Percentiles rank a stretch among this genome's conserved stretches.
phyloP scores from a whole-genome alignment of 2,113 vertebrate species.

The Brevimyrus niger region DNA sequence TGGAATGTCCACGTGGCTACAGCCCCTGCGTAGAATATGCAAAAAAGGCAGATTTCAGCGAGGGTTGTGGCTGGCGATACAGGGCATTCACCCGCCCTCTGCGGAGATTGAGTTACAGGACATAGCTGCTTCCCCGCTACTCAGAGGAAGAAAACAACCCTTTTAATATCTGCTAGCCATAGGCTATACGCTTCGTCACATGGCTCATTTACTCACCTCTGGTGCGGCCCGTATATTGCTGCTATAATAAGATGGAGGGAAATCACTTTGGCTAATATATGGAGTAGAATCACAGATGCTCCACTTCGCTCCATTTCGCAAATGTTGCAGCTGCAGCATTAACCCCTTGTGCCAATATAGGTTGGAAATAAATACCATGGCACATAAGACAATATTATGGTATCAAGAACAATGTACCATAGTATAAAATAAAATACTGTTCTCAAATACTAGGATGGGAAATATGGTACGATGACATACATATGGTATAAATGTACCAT shows the following conservation, averaged over 20 bases:
- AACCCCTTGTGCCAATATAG: background rate
- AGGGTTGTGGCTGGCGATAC: background rate
- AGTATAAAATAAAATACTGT: background rate
- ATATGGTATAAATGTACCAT: background rate
- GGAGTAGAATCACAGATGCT: background rate
- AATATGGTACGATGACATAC: background rate
- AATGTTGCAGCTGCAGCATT: background rate
- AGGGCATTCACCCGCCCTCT: background rate
- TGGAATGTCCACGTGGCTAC: background rate
- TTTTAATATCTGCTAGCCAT: background rate
- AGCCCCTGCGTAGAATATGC: background rate
- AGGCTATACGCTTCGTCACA: too few relatives aligned
- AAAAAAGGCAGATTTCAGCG: background rate
- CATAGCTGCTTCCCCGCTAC: background rate
- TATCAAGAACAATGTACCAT: background rate
- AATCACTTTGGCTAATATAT: background rate
- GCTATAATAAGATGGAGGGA: background rate
- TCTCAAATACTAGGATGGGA: background rate
- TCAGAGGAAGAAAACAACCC: background rate
- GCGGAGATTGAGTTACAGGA: background rate
- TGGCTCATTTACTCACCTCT: background rate
- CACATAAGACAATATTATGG: background rate
- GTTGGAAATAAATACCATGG: background rate
- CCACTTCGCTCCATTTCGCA: background rate
- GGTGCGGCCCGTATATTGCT: background rate